Base-by-base conservation (phyloP, 2,797 vertebrate species). In the Myiotriccus ornatus region DNA sequence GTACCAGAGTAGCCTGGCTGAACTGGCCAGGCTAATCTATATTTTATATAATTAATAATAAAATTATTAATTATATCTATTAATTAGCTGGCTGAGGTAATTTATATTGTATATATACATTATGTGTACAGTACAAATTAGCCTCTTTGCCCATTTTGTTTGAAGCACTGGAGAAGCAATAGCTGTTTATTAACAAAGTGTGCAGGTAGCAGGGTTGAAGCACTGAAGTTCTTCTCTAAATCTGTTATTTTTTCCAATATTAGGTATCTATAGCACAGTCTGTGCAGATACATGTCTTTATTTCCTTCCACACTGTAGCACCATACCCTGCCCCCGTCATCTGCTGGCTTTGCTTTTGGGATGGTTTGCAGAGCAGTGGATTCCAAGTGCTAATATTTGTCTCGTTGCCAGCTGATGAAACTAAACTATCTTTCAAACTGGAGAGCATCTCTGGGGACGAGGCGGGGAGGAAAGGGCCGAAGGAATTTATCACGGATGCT, bases 261-360 rank as follows among this genome's bases (percentile, higher is more conserved):
- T 23, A 5, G 15, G 0, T 6, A 3, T 34, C 39, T 56, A 0
- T 8, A 27, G 14, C 11, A 2, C 1, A 16, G 34, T 37, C 34
- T 37, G 13, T 57, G 21, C 18, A 78, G 56, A 32, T 15, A 11
- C 0, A 1, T 5, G 13, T 28, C 34, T 79, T 49, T 27, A 2
- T 84, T 49, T 57, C 22, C 19, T 19, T 52, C 19, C 17, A 18
- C 6, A 3, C 6, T 27, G 24, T 13, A 35, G n/a, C 14, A 50
- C 60, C 7, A 3, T 43, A 25, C 53, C 59, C 30, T 53, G n/a
- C 53, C 67, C 41, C 37, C 13, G 5, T 47, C 10, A 22, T 80
- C 53, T 75, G 7, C 30, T 75, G 46, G n/a, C 5, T 63, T 94
- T 85, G 37, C 57, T 78, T 78, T 71, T 35, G 71, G 70, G 69